Evolutionary conservation across 2,888 invertebrate genomes (phyloP).

Genomic region (Drosophila mimetica): DNA sequence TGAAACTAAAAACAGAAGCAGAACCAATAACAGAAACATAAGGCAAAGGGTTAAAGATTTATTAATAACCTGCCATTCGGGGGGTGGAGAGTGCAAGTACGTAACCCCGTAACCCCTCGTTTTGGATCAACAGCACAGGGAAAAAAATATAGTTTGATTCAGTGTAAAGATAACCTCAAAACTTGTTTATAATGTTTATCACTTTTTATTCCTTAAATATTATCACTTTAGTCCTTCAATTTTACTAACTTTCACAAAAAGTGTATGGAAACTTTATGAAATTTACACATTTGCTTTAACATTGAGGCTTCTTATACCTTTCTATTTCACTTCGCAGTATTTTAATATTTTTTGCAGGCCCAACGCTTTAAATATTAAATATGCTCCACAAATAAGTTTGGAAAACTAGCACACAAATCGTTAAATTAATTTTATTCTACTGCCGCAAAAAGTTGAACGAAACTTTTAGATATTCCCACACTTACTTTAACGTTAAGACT

Average conservation of each 20-base stretch:
- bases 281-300: neutral
- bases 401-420: neutral
- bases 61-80: constrained; percentile 72
- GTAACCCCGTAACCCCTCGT: neutral
- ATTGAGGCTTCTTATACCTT: neutral
- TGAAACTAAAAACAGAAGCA: constrained; percentile 15
- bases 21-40: constrained; percentile 25
- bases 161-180: neutral
- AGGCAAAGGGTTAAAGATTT: constrained; percentile 83
- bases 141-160: neutral
- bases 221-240: neutral
- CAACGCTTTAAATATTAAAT: neutral
- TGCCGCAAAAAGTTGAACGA: neutral
- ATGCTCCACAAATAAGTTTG: neutral
- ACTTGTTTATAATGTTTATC: neutral
- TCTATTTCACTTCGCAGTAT: constrained; percentile 5
- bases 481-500: neutral
- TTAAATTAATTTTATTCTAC: constrained; percentile 2
- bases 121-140: constrained; percentile 44
- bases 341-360: neutral
- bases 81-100: constrained; percentile 8
- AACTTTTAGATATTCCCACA: neutral
- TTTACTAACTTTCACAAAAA: neutral
- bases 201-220: neutral
- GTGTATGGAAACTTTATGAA: neutral